A percentile compares a stretch with the other conserved stretches of the same genome.
These are phyloP conservation scores for Sisyra terminalis DNA, from an alignment of 2,888 invertebrate genomes.

Conservation along the genomic window DNA sequence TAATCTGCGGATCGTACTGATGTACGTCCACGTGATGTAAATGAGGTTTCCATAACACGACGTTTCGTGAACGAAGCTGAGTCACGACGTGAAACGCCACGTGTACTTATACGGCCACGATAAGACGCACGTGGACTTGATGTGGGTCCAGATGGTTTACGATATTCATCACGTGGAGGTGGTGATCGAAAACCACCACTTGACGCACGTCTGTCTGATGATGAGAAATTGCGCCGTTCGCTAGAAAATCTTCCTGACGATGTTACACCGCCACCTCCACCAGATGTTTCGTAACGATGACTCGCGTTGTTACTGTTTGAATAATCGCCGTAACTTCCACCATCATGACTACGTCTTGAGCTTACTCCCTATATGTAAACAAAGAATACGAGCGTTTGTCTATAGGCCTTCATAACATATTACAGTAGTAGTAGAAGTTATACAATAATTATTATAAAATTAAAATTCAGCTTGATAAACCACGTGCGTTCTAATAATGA, in stretches of 20 bases:
- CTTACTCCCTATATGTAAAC: conserved; percentile 21
- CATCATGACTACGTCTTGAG: conserved; percentile 21
- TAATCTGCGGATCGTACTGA: conserved; percentile 22
- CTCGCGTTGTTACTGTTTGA: conserved; percentile 31
- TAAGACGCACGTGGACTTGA: conserved; percentile 17
- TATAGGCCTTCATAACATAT: neutral
- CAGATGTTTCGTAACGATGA: conserved; percentile 19
- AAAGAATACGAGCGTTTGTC: conserved; percentile 4
- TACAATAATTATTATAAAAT: no score
- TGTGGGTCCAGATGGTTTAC: conserved; percentile 21
- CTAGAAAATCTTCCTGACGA: conserved; percentile 30
- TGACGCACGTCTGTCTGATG: conserved; percentile 5
- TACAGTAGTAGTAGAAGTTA: no score
- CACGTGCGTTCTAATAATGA: no score
- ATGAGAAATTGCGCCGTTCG: conserved; percentile 19
- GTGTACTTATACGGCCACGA: conserved; percentile 27
- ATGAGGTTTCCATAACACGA: conserved; percentile 35
- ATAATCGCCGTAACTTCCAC: conserved; percentile 27
- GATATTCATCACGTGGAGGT: conserved; percentile 23
- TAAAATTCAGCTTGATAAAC: no score
- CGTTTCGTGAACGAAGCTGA: conserved; percentile 34
- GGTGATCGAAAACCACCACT: conserved; percentile 11
- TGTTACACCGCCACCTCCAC: conserved; percentile 36
- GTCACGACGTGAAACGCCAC: conserved; percentile 30
- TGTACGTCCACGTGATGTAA: conserved; percentile 33